Evolutionary conservation across 2,797 vertebrate genomes (phyloP), one percentile per base, ranked within the genome.

Genomic region (Novumbra hubbsi): DNA sequence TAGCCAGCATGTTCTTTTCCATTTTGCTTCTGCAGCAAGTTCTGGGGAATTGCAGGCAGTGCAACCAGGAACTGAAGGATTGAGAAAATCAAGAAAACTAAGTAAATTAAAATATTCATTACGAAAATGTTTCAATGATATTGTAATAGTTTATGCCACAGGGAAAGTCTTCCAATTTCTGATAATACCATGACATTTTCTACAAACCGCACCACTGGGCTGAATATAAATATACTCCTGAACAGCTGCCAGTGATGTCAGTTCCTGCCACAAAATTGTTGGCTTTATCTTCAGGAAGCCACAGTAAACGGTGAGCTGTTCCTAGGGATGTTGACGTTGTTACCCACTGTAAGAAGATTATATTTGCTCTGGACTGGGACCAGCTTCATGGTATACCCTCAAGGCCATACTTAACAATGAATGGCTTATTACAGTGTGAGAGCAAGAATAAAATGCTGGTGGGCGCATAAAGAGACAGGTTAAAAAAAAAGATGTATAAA

Each of bases 181-280:
- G 68, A 30, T 69, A 27, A 69, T 69, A 48, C 24, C 45, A 49
- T 27, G 45, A 69, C 27, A 28, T 55, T 70, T 50, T 30, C 19
- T 17, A 27, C 45, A n/a, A 28, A 70, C 68, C 28, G 17, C 49
- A 70, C 48, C 49, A 24, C 17, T 11, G 2, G 16, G 68, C 49
- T 27, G 48, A 49, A 28, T 55, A 32, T 28, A 34, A 70, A 69
- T 52, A 69, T 27, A 52, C 27, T 3, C 50, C 48, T 68, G 49
- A 70, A 50, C 49, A 70, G 19, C 49, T 52, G 48, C 17, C 21
- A 70, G 68, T 70, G 68, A 70, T 50, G 48, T 70, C 68, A 70
- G 48, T 70, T 70, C 68, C 68, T 55, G 28, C 49, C 68, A 30
- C 68, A 70, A n/a, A 70, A 50, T 19, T 50, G 28, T 21, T 70